phyloP scores from a whole-genome alignment of 1,140 invertebrate species.

The Phortica variegata region DNA sequence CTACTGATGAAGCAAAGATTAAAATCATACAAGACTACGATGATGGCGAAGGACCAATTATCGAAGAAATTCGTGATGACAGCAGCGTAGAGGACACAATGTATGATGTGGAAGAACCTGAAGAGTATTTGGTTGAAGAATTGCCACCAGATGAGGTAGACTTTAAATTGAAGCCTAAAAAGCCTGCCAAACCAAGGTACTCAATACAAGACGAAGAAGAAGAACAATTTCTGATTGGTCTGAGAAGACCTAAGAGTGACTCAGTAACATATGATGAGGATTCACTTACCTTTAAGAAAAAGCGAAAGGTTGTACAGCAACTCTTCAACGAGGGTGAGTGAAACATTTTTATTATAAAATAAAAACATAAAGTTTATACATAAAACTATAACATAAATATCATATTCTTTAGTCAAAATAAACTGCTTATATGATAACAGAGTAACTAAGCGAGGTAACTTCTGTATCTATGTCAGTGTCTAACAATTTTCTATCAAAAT shows the following conservation, averaged over 20 bases:
- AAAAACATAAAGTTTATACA: not conserved
- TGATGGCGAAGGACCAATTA: conserved; percentile 64
- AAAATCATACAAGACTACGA: conserved; percentile 71
- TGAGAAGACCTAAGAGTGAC: conserved; percentile 55
- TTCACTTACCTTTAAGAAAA: conserved; percentile 62
- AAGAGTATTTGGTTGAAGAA: conserved; percentile 61
- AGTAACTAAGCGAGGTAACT: conserved; percentile 43
- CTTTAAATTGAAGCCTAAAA: conserved; percentile 62
- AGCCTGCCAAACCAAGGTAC: conserved; percentile 42
- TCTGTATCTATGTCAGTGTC: conserved; percentile 36
- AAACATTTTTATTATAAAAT: no score
- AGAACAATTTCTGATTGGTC: conserved; percentile 64
- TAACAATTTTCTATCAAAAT: no score
- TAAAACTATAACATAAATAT: not conserved
- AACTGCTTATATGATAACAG: conserved; percentile 56
- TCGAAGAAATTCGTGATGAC: conserved; percentile 71
- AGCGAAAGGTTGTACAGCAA: conserved; percentile 62
- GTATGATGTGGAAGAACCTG: conserved; percentile 65
- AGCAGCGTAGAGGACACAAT: conserved; percentile 62
- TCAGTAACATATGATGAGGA: conserved; percentile 56
- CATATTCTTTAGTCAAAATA: not conserved
- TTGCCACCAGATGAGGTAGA: conserved; percentile 57
- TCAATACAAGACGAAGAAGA: conserved; percentile 58
- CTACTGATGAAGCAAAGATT: conserved; percentile 71
- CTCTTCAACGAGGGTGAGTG: conserved; percentile 63